Percentiles rank a stretch among this genome's conserved stretches.
Evolutionary conservation across 2,113 vertebrate species (phyloP).

Genomic region (Syngnathus floridae): DNA sequence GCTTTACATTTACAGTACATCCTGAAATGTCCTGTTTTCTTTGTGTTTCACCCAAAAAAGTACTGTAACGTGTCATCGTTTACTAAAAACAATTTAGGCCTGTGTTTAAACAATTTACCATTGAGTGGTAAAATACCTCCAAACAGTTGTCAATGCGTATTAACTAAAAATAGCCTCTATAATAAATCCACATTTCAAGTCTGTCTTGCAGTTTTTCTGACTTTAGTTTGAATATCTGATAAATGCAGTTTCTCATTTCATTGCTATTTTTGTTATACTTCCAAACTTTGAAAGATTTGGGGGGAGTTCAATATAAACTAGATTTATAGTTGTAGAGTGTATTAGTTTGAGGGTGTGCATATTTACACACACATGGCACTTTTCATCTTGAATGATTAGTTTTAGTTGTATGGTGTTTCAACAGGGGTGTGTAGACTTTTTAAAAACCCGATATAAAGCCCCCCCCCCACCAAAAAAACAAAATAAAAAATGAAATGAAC

Average conservation of each 20-base stretch:
- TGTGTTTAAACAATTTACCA: background rate
- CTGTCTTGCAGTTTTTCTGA: background rate
- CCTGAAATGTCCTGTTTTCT: background rate
- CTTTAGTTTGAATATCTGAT: background rate
- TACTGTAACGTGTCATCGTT: background rate
- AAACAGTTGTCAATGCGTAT: background rate
- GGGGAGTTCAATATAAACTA: no score
- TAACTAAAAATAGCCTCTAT: background rate
- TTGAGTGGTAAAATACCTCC: background rate
- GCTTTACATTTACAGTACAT: constrained; percentile 3
- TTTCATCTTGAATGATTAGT: no score
- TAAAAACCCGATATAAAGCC: no score
- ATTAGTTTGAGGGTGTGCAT: no score
- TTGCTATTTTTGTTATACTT: background rate
- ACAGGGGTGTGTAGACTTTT: no score
- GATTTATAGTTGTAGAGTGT: no score
- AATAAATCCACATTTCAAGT: constrained; percentile 3
- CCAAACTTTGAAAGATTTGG: no score
- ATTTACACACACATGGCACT: no score
- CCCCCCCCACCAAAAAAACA: no score
- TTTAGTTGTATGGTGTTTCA: no score
- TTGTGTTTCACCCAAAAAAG: background rate
- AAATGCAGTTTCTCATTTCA: background rate
- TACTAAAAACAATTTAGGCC: background rate
- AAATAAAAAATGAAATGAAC: no score